Evolutionary conservation across 2,797 vertebrate genomes (phyloP).

Genomic region (Phoeniculus purpureus): DNA sequence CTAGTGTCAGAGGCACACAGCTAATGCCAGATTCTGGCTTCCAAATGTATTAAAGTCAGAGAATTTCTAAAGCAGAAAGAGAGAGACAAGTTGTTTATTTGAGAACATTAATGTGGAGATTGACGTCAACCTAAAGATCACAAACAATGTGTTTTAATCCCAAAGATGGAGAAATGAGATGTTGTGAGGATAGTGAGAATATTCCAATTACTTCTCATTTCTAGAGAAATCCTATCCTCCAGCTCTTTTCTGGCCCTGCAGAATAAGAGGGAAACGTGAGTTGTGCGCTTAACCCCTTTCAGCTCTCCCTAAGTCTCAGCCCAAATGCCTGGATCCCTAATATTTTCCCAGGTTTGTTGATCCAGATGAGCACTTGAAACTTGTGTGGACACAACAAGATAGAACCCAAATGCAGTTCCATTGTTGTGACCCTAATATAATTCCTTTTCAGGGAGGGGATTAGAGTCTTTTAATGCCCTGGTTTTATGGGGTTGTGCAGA

Average conservation of each 20-base stretch:
- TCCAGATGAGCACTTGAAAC: neutral
- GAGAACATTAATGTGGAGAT: neutral
- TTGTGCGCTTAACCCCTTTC: neutral
- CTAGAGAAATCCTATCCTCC: neutral
- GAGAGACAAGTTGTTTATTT: neutral
- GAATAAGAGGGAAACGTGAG: neutral
- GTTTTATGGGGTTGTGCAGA: conserved; percentile 35
- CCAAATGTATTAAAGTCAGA: neutral
- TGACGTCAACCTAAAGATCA: neutral
- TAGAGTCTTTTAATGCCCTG: conserved; percentile 28
- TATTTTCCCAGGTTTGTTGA: neutral
- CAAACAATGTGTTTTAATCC: neutral
- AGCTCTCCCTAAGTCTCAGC: neutral
- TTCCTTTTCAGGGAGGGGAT: neutral
- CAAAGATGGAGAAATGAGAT: neutral
- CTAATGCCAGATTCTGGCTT: neutral
- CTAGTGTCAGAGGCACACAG: neutral
- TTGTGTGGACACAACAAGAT: neutral
- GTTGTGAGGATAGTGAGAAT: neutral
- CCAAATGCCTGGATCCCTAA: neutral
- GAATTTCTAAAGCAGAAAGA: neutral
- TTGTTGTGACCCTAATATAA: conserved; percentile 21
- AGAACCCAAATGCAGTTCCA: conserved; percentile 12
- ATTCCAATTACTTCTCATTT: neutral
- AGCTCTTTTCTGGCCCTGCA: neutral